phyloP scores from a whole-genome alignment of 2,113 vertebrate species.

The Phodopus roborovskii region DNA sequence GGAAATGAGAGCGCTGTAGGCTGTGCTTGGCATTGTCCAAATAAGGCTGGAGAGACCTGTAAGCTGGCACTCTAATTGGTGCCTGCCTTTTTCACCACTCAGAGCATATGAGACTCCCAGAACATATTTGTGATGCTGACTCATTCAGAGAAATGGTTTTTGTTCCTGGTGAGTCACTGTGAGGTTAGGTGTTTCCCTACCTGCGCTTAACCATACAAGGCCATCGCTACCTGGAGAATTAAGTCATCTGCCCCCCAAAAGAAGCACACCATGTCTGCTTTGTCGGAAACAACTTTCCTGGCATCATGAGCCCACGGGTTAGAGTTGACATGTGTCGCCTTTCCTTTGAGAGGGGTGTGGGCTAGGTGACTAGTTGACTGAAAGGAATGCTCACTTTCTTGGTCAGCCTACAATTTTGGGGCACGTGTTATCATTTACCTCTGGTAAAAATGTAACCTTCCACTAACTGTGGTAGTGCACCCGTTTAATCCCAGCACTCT shows the following conservation, averaged over 20 bases:
- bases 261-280: conserved; percentile 67
- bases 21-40: conserved; percentile 41
- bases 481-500: background rate
- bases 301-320: conserved; percentile 74
- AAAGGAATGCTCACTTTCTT: background rate
- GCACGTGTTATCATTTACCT: background rate
- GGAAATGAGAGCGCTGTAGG: conserved; percentile 3
- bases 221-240: conserved; percentile 81
- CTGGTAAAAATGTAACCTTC: background rate
- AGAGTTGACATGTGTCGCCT: conserved; percentile 63
- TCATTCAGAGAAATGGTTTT: conserved; percentile 84
- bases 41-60: background rate
- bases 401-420: background rate
- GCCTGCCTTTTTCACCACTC: conserved; percentile 30
- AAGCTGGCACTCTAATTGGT: conserved; percentile 3
- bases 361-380: background rate
- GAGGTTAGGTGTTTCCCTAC: conserved; percentile 85
- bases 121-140: conserved; percentile 83
- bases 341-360: conserved; percentile 75
- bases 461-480: background rate
- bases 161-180: conserved; percentile 83
- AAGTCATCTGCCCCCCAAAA: conserved; percentile 78
- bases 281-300: conserved; percentile 55
- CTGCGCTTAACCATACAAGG: conserved; percentile 81
- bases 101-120: conserved; percentile 69